Conservation (phyloP, 1,140 invertebrate species). For the Drosophila neocordata region DNA sequence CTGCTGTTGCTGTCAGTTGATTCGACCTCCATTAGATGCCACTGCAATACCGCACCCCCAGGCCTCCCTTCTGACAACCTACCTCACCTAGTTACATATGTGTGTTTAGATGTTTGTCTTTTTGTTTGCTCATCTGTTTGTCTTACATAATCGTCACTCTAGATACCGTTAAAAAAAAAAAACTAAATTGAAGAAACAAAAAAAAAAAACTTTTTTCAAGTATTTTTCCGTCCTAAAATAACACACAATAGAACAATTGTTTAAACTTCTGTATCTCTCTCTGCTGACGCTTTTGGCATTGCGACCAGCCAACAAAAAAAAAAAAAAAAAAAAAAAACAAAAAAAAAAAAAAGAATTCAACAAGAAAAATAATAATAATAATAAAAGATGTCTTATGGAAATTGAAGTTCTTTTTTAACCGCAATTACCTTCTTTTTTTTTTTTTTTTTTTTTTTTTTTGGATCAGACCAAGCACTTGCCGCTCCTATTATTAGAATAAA, state of each 20-base stretch:
- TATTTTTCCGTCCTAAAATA: constrained; percentile 66
- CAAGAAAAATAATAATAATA: constrained; percentile 28
- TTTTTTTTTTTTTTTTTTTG: constrained; percentile 8
- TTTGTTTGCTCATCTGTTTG: constrained; percentile 50
- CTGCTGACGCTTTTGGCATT: constrained; percentile 67
- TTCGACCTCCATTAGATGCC: constrained; percentile 62
- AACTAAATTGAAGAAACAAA: neutral
- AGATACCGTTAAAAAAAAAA: constrained; percentile 60
- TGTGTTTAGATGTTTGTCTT: constrained; percentile 72
- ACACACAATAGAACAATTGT: constrained; percentile 79
- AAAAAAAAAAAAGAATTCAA: constrained; percentile 18
- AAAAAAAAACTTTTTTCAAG: constrained; percentile 32
- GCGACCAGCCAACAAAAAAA: constrained; percentile 38
- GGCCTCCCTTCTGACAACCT: too few species aligned
- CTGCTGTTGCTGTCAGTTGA: constrained; percentile 2
- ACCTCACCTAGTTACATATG: constrained; percentile 23
- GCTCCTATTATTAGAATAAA: constrained; percentile 35
- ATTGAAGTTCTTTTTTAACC: constrained; percentile 20
- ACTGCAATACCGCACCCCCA: constrained; percentile 15
- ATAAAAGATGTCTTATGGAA: constrained; percentile 36
- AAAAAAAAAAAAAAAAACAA: constrained; percentile 7
- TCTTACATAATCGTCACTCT: constrained; percentile 80
- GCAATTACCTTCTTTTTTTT: constrained; percentile 27
- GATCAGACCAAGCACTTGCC: constrained; percentile 14
- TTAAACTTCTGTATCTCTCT: constrained; percentile 65